A percentile compares a stretch with the other conserved stretches of the same genome.
Conservation (phyloP, 2,797 vertebrate genomes). For the Bradypodion ventrale region DNA sequence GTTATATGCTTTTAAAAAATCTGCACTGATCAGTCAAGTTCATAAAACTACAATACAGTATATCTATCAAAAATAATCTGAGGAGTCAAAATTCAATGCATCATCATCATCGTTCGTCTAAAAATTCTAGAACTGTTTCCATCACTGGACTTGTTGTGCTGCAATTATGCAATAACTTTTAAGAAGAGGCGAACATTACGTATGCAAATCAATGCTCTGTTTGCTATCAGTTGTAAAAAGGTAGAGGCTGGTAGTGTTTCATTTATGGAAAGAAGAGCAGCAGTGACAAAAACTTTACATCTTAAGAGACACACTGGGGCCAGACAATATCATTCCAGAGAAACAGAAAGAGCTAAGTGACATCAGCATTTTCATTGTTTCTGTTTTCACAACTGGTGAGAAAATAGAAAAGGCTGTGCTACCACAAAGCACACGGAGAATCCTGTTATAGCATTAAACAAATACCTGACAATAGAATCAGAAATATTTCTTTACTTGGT, state of each 20-base stretch:
- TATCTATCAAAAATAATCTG: not conserved
- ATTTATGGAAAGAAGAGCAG: not conserved
- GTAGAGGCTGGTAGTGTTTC: not conserved
- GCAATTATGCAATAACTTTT: not conserved
- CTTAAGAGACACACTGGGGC: no score
- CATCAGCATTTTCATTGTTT: not conserved
- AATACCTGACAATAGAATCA: not conserved
- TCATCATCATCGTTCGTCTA: not conserved
- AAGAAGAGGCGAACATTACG: not conserved
- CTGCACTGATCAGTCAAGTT: not conserved
- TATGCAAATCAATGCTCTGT: not conserved
- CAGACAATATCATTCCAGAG: not conserved
- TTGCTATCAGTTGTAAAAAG: not conserved
- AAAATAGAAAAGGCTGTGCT: not conserved
- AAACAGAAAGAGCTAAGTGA: not conserved
- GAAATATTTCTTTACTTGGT: constrained; percentile 5
- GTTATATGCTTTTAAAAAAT: not conserved
- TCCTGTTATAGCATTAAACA: constrained; percentile 1
- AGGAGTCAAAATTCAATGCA: not conserved
- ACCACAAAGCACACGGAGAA: not conserved
- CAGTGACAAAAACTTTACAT: not conserved
- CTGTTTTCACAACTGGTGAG: not conserved
- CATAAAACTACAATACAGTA: not conserved
- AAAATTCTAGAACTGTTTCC: not conserved
- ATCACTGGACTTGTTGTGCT: not conserved